Evolutionary conservation across 1,140 invertebrate species (phyloP), one percentile per base, ranked within the genome.

Genomic region (Drosophila rufa): DNA sequence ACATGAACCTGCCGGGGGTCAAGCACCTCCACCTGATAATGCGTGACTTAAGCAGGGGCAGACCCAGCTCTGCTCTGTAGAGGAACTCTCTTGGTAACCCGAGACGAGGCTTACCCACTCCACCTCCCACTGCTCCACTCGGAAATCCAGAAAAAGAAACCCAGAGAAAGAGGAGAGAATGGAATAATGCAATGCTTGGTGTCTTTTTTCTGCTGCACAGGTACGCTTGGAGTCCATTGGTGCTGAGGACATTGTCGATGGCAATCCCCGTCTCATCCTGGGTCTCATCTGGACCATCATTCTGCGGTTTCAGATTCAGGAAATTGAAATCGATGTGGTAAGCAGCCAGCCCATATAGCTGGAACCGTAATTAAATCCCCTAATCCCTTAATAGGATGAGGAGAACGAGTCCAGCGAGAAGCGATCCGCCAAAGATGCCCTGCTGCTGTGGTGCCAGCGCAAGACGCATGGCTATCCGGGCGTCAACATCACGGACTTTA

Each of bases 231-330:
- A 99, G 94, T 99, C 98, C 93, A 99, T 99, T 91, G 99, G 99
- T 80, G 98, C 99, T 38, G 98, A 99, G 94, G 99, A 99, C 93
- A 99, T 99, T 82, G 98, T 99, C 27, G 99, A 99, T 94, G 98
- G 99, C 43, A 99, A 99, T 94, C 97, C 96, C 45, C 95, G 98
- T 56, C 94, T 99, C 43, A 99, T 99, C 91, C 95, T 99, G 46
- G 99, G 99, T 90, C 95, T 99, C 12, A 99, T 99, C 77, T 99
- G 99, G 99, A 99, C 98, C 22, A 99, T 99, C 80, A 99, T 99
- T 94, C 94, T 99, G 59, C 94, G 98, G 33, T 99, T 99, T 94
- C 98, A 99, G 95, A 99, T 99, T 82, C 98, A 99, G 94, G 98
- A 99, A 94, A 99, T 99, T 92, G 98, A 99, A 94, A 99, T 99